Evolutionary conservation across 2,888 invertebrate species (phyloP), one percentile per base, ranked within the genome.

Genomic region (Eristalinus aeneus): DNA sequence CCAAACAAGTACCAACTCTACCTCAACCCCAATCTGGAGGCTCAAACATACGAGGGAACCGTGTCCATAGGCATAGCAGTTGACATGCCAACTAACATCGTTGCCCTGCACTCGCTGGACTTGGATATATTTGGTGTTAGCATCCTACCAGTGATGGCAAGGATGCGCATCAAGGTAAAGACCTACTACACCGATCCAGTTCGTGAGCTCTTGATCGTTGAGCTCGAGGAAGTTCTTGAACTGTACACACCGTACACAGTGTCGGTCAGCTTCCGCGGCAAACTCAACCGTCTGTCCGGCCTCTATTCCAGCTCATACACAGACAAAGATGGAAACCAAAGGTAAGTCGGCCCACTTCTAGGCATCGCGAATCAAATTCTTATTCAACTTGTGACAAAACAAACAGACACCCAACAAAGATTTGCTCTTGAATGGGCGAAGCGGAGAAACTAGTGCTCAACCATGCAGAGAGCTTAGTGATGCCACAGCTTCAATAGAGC

Each of bases 291-390:
- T 79, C 95, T 96, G 89, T 94, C 95, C 78, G 97, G 97, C 20
- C 93, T 96, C 87, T 97, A 97, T 91, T 93, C 94, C 65, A 96
- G 96, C 86, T 93, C 93, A 11, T 95, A 96, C 88, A 93, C 91
- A 72, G 90, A 93, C 89, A 89, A 76, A 4, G 71, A 88, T 0
- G 92, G 91, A 23, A 88, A 89, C 1, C 90, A 88, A 73, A 93
- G 94, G 95, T 94, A 89, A 93, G 93, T 91, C 81, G 85, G 69
- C 85, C 85, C 54, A 85, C 36, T 65, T 84, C 36, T n/a, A n/a
- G n/a, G n/a, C n/a, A n/a, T n/a, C 23, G 22, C 27, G 60, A 67
- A 60, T 65, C 60, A 60, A n/a, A n/a, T 22, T 58, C 32, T 32
- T 64, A 60, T 20, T 32, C 72, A 79, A 73, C 68, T 68, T 67